phyloP scores from a whole-genome alignment of 37 sponge, comb jelly and placozoan genomes.

The Axinella damicornis region DNA sequence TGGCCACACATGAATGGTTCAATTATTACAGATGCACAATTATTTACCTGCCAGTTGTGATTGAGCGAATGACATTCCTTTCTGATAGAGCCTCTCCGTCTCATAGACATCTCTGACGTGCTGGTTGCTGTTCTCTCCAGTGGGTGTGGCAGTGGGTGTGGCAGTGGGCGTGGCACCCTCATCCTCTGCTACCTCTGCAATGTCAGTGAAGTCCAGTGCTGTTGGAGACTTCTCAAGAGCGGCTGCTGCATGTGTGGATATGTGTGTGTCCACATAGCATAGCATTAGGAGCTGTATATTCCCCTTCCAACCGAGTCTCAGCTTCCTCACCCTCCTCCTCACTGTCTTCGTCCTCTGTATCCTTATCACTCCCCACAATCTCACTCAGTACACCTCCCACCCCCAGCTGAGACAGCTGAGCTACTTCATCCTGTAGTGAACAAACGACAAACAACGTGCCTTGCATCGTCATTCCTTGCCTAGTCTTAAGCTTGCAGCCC shows the following conservation, averaged over 20 bases:
- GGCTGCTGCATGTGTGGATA: not conserved
- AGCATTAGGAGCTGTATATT: not conserved
- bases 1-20: too few relatives aligned
- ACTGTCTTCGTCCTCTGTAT: slow-evolving; percentile 24
- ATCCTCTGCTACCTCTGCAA: slow-evolving; percentile 57
- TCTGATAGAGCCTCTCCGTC: slow-evolving; percentile 49
- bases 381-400: slow-evolving; percentile 39
- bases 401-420: slow-evolving; percentile 57
- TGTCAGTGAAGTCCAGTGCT: slow-evolving; percentile 83
- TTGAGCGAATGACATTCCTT: slow-evolving; percentile 46
- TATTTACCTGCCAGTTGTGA: slow-evolving; percentile 2
- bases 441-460: too few relatives aligned
- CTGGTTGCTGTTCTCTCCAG: too few relatives aligned
- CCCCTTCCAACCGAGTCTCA: not conserved
- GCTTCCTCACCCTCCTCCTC: slow-evolving; percentile 15
- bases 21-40: too few relatives aligned
- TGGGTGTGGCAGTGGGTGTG: not conserved
- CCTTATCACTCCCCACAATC: slow-evolving; percentile 16
- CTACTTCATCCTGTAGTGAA: slow-evolving; percentile 34
- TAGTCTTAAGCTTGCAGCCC: too few relatives aligned
- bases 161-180: not conserved
- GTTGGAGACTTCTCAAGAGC: slow-evolving; percentile 15
- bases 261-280: not conserved
- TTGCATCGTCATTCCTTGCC: too few relatives aligned
- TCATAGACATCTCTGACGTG: not conserved